Evolutionary conservation across 1,140 invertebrate species (phyloP).

Genomic region (Ceratina japonica): DNA sequence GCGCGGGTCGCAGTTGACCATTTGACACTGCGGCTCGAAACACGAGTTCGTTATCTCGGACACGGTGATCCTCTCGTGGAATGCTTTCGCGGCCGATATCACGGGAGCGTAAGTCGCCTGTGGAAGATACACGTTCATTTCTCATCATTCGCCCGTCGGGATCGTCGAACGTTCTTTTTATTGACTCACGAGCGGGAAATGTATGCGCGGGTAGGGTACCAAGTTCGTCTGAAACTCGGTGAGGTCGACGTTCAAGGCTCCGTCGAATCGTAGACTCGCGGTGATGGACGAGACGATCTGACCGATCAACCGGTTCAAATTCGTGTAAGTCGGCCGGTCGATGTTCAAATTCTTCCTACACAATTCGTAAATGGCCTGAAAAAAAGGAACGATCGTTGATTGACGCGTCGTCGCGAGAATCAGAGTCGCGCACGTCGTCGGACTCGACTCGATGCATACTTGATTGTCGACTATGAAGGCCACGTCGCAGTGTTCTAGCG

Average conservation of each 20-base stretch:
- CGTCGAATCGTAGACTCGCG: constrained; percentile 90
- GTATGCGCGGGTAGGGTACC: constrained; percentile 88
- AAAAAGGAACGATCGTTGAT: constrained; percentile 3
- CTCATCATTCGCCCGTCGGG: neutral
- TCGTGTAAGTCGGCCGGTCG: constrained; percentile 83
- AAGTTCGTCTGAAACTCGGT: constrained; percentile 90
- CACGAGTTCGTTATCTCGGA: constrained; percentile 88
- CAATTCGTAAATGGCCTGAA: constrained; percentile 86
- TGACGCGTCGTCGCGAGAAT: too few relatives aligned
- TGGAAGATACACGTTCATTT: constrained; percentile 36
- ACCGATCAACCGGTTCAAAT: constrained; percentile 83
- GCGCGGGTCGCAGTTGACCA: constrained; percentile 88
- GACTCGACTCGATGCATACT: constrained; percentile 35
- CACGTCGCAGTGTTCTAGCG: constrained; percentile 85
- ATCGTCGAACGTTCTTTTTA: too few relatives aligned
- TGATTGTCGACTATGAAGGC: constrained; percentile 86
- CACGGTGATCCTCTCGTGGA: constrained; percentile 86
- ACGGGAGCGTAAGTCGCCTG: constrained; percentile 88
- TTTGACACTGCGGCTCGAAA: constrained; percentile 90
- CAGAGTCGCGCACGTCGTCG: neutral
- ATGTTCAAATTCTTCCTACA: constrained; percentile 84
- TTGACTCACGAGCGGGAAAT: constrained; percentile 84
- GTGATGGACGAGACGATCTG: constrained; percentile 87
- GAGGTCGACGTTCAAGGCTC: constrained; percentile 90
- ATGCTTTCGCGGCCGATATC: constrained; percentile 84